Evolutionary conservation across 2,797 vertebrate species (phyloP).

Genomic region (Chaunax sp.): DNA sequence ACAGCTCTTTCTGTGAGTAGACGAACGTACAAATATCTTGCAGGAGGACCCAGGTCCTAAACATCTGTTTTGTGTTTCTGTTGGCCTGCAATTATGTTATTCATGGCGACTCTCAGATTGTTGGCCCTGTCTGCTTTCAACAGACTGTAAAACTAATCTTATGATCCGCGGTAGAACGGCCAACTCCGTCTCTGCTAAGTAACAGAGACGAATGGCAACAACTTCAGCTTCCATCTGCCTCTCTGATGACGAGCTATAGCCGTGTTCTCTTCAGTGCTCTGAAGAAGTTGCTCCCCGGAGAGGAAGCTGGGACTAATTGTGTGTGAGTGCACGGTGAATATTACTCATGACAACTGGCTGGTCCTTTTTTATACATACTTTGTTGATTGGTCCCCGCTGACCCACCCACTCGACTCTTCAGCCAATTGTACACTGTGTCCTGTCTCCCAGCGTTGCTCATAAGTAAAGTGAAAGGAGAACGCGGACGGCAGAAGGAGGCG

Average conservation of each 20-base stretch:
- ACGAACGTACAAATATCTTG: not conserved
- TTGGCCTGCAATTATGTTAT: conserved; percentile 42
- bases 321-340: conserved; percentile 33
- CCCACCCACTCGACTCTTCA: conserved; percentile 33
- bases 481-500: conserved; percentile 15
- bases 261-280: conserved; percentile 3
- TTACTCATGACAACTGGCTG: conserved; percentile 59
- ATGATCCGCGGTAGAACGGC: conserved; percentile 20
- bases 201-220: conserved; percentile 32
- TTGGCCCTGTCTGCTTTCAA: conserved; percentile 37
- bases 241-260: conserved; percentile 6
- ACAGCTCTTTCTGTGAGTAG: not conserved
- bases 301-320: conserved; percentile 36
- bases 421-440: conserved; percentile 40
- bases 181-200: not conserved
- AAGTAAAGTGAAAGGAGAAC: conserved; percentile 34
- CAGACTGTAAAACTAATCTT: conserved; percentile 60
- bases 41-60: conserved; percentile 9
- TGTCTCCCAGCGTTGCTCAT: conserved; percentile 31
- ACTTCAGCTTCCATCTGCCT: conserved; percentile 25
- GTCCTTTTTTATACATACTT: conserved; percentile 56
- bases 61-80: conserved; percentile 57
- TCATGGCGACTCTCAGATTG: conserved; percentile 13
- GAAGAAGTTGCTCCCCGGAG: conserved; percentile 28
- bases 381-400: conserved; percentile 59